Evolutionary conservation across 1,140 invertebrate species (phyloP), one percentile per base, ranked within the genome.

Genomic region (Uloborus diversus): DNA sequence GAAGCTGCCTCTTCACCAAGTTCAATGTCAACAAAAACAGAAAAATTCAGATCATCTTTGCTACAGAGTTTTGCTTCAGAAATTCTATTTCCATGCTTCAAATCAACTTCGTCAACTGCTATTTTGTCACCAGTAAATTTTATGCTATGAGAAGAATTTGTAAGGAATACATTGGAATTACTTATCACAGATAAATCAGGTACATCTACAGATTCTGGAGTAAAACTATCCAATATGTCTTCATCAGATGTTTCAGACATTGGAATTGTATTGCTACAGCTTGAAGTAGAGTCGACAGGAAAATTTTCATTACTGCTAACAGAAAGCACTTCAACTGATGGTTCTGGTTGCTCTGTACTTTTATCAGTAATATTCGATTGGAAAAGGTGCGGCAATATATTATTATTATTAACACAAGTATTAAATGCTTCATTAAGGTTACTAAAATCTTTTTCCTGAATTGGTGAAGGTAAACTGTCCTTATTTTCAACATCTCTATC

Each of bases 281-380:
- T 1, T 13, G 17, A 0, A 42, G 17, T 17, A 1, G 17, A 42
- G 37, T 17, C 37, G 17, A 13, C 37, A 42, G 37, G 47, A 9
- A 53, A 20, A 65, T 56, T 64, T 37, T 80, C 79, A 28, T 13
- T 53, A 23, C 61, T 80, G 13, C 47, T 49, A 49, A 49, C 27
- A 32, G 79, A 80, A 23, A 80, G 51, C 5, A 66, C 79, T 64
- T 80, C 79, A 80, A 71, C 79, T 17, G 57, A 68, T 20, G 51
- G 35, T 37, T 76, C 73, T n/a, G n/a, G n/a, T n/a, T n/a, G n/a
- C n/a, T n/a, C n/a, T n/a, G n/a, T n/a, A n/a, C 42, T 65, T 76
- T 76, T 13, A 14, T 20, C 14, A 51, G n/a, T n/a, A n/a, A n/a
- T n/a, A n/a, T n/a, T n/a, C n/a, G n/a, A n/a, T 17, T 56, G 47